Evolutionary conservation across 2,888 invertebrate species (phyloP).

Genomic region (Erebia palarica): DNA sequence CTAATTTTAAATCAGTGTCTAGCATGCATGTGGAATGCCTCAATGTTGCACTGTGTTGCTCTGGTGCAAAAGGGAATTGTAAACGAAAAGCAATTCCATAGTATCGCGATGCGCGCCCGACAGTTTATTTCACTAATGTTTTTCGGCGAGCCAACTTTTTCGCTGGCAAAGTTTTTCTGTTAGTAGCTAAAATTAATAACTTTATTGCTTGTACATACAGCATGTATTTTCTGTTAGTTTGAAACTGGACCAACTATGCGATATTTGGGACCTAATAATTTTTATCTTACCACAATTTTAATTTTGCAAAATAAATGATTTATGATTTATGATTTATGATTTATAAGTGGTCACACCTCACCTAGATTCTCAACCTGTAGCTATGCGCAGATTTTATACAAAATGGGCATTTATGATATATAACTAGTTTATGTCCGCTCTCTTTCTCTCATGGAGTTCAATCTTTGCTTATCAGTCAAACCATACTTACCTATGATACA

Average conservation of each 20-base stretch:
- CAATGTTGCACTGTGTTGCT: too few relatives aligned
- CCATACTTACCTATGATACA: too few relatives aligned
- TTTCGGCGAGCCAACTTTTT: constrained; percentile 66
- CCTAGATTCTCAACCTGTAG: not conserved
- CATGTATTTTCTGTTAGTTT: constrained; percentile 62
- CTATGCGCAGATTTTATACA: not conserved
- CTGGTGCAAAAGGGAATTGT: not conserved
- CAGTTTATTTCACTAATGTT: constrained; percentile 70
- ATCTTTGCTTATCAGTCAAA: too few relatives aligned
- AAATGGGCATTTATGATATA: too few relatives aligned
- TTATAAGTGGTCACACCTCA: too few relatives aligned
- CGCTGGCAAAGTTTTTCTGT: constrained; percentile 58
- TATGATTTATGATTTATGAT: too few relatives aligned
- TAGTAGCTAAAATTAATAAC: constrained; percentile 63
- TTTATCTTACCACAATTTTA: constrained; percentile 7
- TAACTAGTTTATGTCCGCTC: too few relatives aligned
- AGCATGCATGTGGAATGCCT: too few relatives aligned
- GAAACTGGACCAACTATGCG: constrained; percentile 47
- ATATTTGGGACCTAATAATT: constrained; percentile 18
- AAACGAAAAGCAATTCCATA: constrained; percentile 15
- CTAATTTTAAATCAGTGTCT: too few relatives aligned
- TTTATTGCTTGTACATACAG: constrained; percentile 65
- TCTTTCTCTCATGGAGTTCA: too few relatives aligned
- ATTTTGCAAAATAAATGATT: too few relatives aligned
- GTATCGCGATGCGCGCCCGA: constrained; percentile 3